A percentile compares a stretch with the other conserved stretches of the same genome.
Evolutionary conservation across 2,888 invertebrate genomes (phyloP).

Genomic region (Patella pellucida): DNA sequence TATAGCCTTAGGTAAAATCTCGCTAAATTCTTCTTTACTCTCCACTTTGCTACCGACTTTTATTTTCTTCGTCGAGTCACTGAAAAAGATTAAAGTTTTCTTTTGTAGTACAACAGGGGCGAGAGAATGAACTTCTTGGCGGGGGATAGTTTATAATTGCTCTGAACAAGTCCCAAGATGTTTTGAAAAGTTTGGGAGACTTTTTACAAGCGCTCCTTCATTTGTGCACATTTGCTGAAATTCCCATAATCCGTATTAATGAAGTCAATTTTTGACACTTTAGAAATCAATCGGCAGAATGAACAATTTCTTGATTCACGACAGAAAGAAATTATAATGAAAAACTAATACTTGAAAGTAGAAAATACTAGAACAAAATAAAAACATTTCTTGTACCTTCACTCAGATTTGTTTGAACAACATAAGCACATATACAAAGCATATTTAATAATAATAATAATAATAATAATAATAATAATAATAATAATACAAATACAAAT

Average conservation of each 20-base stretch:
- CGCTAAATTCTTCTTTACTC: neutral
- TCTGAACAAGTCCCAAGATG: neutral
- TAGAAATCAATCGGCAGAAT: neutral
- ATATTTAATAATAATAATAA: too few relatives aligned
- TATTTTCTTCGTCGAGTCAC: neutral
- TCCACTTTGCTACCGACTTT: conserved; percentile 9
- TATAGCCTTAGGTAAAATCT: conserved; percentile 7
- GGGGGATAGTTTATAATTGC: conserved; percentile 6
- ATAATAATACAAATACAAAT: too few relatives aligned
- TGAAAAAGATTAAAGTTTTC: conserved; percentile 12
- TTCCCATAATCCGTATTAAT: conserved; percentile 10
- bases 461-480: too few relatives aligned
- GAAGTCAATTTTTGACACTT: conserved; percentile 9
- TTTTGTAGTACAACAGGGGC: neutral
- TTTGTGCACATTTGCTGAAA: conserved; percentile 8
- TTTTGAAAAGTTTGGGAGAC: neutral
- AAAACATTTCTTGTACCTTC: too few relatives aligned
- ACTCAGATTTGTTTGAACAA: too few relatives aligned
- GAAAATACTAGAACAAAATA: too few relatives aligned
- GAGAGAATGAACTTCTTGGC: conserved; percentile 2
- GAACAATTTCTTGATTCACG: too few relatives aligned
- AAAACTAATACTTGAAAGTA: too few relatives aligned
- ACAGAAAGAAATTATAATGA: too few relatives aligned
- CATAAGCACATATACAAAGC: too few relatives aligned
- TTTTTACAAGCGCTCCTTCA: conserved; percentile 9